Percentiles rank a stretch among this genome's conserved stretches.
Evolutionary conservation across 2,797 vertebrate species (phyloP).

Genomic region (Triplophysa yarkandensis): DNA sequence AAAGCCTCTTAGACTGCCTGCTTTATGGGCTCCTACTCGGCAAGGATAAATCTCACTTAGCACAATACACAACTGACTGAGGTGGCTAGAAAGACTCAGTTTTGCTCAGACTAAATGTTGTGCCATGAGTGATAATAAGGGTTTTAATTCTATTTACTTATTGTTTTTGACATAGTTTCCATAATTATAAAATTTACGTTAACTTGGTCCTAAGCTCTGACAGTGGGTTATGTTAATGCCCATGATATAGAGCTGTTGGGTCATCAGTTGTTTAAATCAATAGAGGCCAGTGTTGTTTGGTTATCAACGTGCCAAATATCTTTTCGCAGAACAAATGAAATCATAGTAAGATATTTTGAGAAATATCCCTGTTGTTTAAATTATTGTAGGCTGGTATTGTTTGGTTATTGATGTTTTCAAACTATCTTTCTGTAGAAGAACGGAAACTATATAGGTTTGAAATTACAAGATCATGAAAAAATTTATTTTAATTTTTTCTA

Average conservation of each 20-base stretch:
- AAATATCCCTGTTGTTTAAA: too few relatives aligned
- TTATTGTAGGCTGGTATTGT: too few relatives aligned
- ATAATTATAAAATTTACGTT: too few relatives aligned
- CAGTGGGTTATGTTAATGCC: not conserved
- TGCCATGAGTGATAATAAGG: slow-evolving; percentile 12
- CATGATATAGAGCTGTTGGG: not conserved
- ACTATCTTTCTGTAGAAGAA: too few relatives aligned
- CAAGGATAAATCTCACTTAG: slow-evolving; percentile 49
- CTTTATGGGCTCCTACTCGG: slow-evolving; percentile 48
- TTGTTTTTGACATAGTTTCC: not conserved
- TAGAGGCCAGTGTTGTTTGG: too few relatives aligned
- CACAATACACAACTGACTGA: slow-evolving; percentile 45
- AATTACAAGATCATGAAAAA: too few relatives aligned
- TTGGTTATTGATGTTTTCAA: too few relatives aligned
- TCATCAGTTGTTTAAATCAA: not conserved
- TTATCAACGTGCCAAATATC: too few relatives aligned
- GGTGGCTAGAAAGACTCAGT: slow-evolving; percentile 15
- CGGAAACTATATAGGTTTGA: too few relatives aligned
- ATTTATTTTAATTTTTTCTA: too few relatives aligned
- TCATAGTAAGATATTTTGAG: too few relatives aligned
- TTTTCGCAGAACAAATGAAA: too few relatives aligned
- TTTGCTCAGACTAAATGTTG: not conserved
- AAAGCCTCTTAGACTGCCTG: slow-evolving; percentile 54
- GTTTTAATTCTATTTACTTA: not conserved
- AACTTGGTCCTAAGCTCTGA: not conserved